phyloP scores from a whole-genome alignment of 2,113 vertebrate species.

The Chionis minor region DNA sequence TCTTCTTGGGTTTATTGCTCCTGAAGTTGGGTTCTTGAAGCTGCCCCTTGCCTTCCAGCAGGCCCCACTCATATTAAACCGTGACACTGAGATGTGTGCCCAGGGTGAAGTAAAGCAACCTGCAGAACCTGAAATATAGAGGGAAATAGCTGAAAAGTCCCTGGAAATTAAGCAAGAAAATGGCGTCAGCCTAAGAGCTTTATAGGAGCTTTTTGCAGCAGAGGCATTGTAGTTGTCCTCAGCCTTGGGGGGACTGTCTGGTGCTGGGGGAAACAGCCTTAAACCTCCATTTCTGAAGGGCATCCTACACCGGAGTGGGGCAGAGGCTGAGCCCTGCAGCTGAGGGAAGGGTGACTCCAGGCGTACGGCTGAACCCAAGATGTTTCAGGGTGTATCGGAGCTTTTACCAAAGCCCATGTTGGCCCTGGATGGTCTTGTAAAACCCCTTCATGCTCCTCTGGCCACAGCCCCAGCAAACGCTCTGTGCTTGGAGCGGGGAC shows the following conservation, averaged over 20 bases:
- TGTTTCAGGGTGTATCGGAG: background rate
- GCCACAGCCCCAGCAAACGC: background rate
- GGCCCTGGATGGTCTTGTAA: background rate
- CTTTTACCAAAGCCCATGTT: background rate
- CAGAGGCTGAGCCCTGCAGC: background rate
- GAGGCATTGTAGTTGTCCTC: background rate
- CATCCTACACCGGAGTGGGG: fast-evolving
- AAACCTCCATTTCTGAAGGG: background rate
- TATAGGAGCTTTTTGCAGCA: background rate
- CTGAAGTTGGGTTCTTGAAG: background rate
- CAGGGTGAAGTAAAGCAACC: background rate
- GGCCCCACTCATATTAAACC: background rate
- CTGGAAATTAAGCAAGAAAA: background rate
- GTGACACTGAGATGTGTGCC: background rate
- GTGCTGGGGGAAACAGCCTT: background rate
- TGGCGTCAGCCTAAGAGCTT: background rate
- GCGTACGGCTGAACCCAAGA: background rate
- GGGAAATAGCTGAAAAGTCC: background rate
- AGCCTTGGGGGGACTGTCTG: background rate
- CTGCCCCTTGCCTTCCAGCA: background rate
- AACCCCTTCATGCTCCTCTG: background rate
- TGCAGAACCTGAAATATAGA: background rate
- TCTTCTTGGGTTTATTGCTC: background rate
- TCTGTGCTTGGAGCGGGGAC: fast-evolving
- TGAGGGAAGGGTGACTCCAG: background rate